A percentile compares a stretch with the other conserved stretches of the same genome.
Conservation (phyloP, 1,140 invertebrate species). For the Augochlora pura region DNA sequence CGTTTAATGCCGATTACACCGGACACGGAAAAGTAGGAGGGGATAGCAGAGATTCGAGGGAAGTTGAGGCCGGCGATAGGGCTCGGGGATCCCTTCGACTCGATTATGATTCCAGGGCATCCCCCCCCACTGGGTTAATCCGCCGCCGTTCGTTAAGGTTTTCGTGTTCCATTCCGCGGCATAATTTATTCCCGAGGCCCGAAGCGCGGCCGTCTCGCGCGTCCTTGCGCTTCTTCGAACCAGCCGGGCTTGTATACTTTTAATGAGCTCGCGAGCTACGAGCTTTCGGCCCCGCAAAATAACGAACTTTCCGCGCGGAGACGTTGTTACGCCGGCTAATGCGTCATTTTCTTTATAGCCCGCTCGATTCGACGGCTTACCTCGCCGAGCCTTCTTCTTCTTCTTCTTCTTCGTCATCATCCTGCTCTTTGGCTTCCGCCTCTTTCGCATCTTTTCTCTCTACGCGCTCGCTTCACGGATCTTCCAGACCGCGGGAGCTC, state of each 20-base stretch:
- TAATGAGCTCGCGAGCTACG: conserved; percentile 28
- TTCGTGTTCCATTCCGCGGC: not conserved
- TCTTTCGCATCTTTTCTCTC: too few species aligned
- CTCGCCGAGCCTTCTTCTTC: not conserved
- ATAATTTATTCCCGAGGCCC: conserved; percentile 2
- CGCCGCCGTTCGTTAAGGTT: not conserved
- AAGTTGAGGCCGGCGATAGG: too few species aligned
- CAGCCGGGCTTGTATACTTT: conserved; percentile 2
- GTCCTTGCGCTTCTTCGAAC: conserved; percentile 9
- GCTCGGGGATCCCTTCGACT: not conserved
- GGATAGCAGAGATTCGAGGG: too few species aligned
- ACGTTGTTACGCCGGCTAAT: not conserved
- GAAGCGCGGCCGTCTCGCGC: not conserved
- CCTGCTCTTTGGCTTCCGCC: not conserved
- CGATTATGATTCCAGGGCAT: not conserved
- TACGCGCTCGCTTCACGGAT: too few species aligned
- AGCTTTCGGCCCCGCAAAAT: not conserved
- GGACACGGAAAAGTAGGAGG: too few species aligned
- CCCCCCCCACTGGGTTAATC: not conserved
- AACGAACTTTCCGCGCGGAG: conserved; percentile 2
- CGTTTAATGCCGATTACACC: not conserved
- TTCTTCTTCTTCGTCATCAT: not conserved
- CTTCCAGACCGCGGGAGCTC: too few species aligned
- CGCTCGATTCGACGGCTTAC: not conserved
- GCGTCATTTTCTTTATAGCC: not conserved